Percentiles rank a stretch among this genome's conserved stretches.
Conservation (phyloP, 2,113 vertebrate genomes). For the Nanorana parkeri region DNA sequence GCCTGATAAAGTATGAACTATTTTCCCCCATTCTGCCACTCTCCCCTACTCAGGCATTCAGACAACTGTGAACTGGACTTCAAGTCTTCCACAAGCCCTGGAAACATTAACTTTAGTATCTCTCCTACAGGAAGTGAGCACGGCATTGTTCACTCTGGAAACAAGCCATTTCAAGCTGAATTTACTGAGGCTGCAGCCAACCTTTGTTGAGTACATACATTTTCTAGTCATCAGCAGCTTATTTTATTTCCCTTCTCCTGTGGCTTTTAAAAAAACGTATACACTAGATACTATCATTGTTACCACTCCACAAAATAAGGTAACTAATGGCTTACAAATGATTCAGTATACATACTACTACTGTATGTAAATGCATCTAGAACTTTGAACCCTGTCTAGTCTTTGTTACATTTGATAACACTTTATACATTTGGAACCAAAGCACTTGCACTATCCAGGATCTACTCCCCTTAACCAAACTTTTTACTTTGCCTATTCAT, state of each 20-base stretch:
- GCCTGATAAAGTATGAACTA: constrained; percentile 70
- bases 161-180: constrained; percentile 64
- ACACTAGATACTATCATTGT: too few species aligned
- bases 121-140: constrained; percentile 71
- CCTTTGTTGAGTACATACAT: constrained; percentile 15
- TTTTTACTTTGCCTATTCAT: too few species aligned
- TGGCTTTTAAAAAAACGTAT: too few species aligned
- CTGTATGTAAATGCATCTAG: too few species aligned
- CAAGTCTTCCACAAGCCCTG: constrained; percentile 59
- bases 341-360: too few species aligned
- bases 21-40: constrained; percentile 67
- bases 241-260: background rate
- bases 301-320: too few species aligned
- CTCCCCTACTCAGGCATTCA: constrained; percentile 63
- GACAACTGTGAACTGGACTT: constrained; percentile 62
- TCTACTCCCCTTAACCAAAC: too few species aligned
- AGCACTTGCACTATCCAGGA: too few species aligned
- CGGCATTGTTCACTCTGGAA: constrained; percentile 75
- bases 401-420: too few species aligned
- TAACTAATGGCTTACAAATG: too few species aligned
- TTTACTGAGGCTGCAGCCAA: background rate
- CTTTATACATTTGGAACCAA: too few species aligned
- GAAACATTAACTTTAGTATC: constrained; percentile 71
- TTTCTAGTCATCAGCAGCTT: background rate
- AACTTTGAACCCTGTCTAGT: too few species aligned